Conservation (phyloP, 1,140 invertebrate genomes). For the Sycobia sp. region DNA sequence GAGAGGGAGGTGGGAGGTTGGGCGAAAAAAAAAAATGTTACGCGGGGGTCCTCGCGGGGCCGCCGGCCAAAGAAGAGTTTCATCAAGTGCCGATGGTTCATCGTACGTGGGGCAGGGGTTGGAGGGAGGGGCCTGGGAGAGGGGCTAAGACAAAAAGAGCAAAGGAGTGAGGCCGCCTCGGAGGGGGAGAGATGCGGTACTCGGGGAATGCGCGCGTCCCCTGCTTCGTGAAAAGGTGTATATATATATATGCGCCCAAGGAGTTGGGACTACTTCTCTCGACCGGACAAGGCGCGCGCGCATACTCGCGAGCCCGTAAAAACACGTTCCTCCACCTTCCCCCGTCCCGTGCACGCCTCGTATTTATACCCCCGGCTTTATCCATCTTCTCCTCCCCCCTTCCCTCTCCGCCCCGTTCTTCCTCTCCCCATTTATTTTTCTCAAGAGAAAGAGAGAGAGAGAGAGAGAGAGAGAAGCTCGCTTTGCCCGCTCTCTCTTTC, state of each 20-base stretch:
- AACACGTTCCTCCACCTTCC: slow-evolving; percentile 49
- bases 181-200: background rate
- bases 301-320: slow-evolving; percentile 48
- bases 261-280: no score
- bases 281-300: slow-evolving; percentile 25
- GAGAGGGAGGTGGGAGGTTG: background rate
- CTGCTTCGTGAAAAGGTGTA: no score
- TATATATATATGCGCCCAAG: slow-evolving; percentile 51
- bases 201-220: slow-evolving; percentile 48
- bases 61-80: slow-evolving; percentile 49
- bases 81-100: slow-evolving; percentile 59
- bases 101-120: slow-evolving; percentile 44
- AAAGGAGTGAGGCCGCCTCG: background rate
- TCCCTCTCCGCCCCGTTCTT: slow-evolving; percentile 6
- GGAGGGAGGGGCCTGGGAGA: background rate
- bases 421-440: slow-evolving; percentile 38
- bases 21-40: background rate
- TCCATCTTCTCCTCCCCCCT: slow-evolving; percentile 25
- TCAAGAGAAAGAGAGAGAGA: no score
- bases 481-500: background rate
- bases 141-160: background rate
- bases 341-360: slow-evolving; percentile 24
- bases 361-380: slow-evolving; percentile 32
- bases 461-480: no score
- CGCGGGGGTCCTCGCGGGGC: slow-evolving; percentile 24